These are phyloP conservation scores for Dioctria rufipes DNA, from an alignment of 2,888 invertebrate species.

Conservation along the genomic window DNA sequence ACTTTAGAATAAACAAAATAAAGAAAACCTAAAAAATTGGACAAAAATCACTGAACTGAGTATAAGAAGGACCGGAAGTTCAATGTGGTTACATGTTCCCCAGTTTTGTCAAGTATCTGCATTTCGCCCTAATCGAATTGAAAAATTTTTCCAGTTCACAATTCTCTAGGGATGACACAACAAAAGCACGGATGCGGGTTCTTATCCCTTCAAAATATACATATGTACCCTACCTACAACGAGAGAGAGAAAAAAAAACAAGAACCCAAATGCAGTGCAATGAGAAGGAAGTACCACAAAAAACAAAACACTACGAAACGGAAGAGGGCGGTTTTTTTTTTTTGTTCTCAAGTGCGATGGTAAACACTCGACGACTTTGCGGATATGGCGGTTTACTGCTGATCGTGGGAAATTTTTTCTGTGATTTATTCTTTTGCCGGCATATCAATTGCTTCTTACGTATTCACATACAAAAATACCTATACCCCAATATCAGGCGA, in stretches of 20 bases:
- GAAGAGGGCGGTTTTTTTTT: conserved; percentile 47
- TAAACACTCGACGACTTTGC: conserved; percentile 36
- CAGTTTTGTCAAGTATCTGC: conserved; percentile 29
- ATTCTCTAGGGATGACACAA: conserved; percentile 14
- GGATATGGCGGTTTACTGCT: conserved; percentile 49
- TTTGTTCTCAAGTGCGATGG: conserved; percentile 27
- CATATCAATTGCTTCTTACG: conserved; percentile 25
- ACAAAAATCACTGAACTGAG: too few relatives aligned
- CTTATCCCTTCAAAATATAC: conserved; percentile 13
- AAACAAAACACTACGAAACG: conserved; percentile 25
- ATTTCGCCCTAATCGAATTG: conserved; percentile 34
- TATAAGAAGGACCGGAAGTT: neutral
- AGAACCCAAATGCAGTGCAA: neutral
- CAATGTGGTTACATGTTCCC: conserved; percentile 31
- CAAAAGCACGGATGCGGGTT: conserved; percentile 53
- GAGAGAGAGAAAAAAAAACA: neutral
- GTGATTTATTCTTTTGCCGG: conserved; percentile 33
- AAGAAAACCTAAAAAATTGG: too few relatives aligned
- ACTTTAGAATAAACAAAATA: too few relatives aligned
- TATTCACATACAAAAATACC: conserved; percentile 1
- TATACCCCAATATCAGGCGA: conserved; percentile 28
- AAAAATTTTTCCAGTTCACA: conserved; percentile 6
- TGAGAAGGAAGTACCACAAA: conserved; percentile 37
- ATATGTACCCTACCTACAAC: neutral
- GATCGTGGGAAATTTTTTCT: conserved; percentile 48